phyloP scores from a whole-genome alignment of 2,888 invertebrate genomes.

The Leucania comma region DNA sequence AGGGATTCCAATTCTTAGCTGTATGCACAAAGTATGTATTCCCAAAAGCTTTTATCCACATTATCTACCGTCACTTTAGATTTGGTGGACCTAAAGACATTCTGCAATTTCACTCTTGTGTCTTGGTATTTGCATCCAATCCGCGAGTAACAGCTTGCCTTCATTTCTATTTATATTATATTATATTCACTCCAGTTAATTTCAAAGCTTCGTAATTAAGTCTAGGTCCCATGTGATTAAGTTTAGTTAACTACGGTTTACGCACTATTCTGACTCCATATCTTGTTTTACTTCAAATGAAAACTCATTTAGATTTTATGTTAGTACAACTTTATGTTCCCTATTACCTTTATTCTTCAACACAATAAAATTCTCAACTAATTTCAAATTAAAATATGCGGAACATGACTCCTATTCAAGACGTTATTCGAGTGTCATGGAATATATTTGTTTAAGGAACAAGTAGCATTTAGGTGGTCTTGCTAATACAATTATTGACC shows the following conservation, averaged over 20 bases:
- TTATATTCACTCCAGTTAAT: conserved; percentile 12
- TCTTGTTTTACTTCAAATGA: conserved; percentile 17
- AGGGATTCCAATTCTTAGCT: too few relatives aligned
- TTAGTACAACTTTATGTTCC: conserved; percentile 29
- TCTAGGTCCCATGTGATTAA: conserved; percentile 16
- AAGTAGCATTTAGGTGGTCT: conserved; percentile 59
- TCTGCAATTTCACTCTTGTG: background rate
- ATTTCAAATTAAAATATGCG: conserved; percentile 48
- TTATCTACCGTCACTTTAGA: too few relatives aligned
- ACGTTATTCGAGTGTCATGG: conserved; percentile 28
- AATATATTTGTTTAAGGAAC: conserved; percentile 28
- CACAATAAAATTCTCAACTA: conserved; percentile 11
- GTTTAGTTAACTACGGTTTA: conserved; percentile 25
- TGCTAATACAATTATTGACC: conserved; percentile 25
- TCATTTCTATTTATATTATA: background rate
- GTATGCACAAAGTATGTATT: too few relatives aligned
- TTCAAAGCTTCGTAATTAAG: conserved; percentile 28
- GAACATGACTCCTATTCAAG: conserved; percentile 34
- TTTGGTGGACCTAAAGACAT: background rate
- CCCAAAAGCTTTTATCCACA: too few relatives aligned
- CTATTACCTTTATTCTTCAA: conserved; percentile 12
- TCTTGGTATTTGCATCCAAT: background rate
- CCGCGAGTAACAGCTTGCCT: background rate
- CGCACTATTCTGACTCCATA: conserved; percentile 11
- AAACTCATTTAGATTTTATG: conserved; percentile 35